These are phyloP conservation scores for Ichneumoninae sp. DNA, from an alignment of 2,888 invertebrate genomes.

Conservation along the genomic window DNA sequence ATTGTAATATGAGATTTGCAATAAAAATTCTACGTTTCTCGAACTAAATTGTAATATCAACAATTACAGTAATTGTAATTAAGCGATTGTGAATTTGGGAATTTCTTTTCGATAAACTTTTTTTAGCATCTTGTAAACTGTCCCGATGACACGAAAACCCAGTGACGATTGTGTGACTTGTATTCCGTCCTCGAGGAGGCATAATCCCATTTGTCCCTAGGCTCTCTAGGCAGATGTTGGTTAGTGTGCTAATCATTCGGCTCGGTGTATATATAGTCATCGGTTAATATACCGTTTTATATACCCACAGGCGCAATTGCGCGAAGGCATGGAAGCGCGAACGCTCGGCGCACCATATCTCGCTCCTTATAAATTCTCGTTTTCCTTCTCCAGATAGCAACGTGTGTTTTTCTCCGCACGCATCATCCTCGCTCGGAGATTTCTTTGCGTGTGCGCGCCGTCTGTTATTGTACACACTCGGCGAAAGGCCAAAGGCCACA, in stretches of 20 bases:
- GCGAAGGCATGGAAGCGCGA: slow-evolving; percentile 38
- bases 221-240: slow-evolving; percentile 69
- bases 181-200: not conserved
- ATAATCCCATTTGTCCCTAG: slow-evolving; percentile 11
- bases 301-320: slow-evolving; percentile 45
- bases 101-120: not conserved
- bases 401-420: not conserved
- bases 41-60: not conserved
- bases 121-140: not conserved
- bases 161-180: not conserved
- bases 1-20: too few species aligned
- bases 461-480: not conserved
- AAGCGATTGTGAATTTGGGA: not conserved
- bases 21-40: too few species aligned
- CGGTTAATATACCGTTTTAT: slow-evolving; percentile 55
- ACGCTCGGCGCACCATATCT: slow-evolving; percentile 37
- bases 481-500: slow-evolving; percentile 35
- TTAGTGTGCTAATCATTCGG: slow-evolving; percentile 75
- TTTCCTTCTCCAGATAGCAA: slow-evolving; percentile 16
- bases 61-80: not conserved
- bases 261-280: slow-evolving; percentile 47
- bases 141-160: not conserved
- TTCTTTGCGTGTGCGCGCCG: slow-evolving; percentile 1
- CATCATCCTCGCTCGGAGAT: not conserved
- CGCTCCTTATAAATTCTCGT: slow-evolving; percentile 10